phyloP scores from a whole-genome alignment of 1,140 invertebrate species.

The Pseudobourletiella spinata region DNA sequence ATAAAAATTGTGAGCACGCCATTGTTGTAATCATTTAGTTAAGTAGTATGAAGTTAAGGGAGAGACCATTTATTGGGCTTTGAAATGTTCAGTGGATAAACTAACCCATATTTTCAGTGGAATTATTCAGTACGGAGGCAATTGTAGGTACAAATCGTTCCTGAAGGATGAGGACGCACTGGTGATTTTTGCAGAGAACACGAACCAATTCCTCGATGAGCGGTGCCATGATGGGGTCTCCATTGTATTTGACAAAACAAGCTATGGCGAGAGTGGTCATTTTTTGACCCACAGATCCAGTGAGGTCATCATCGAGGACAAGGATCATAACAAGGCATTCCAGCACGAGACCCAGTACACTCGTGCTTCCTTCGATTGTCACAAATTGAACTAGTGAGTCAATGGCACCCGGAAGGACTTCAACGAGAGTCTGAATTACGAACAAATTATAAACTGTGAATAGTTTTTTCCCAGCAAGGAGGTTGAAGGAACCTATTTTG shows the following conservation, averaged over 20 bases:
- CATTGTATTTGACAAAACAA: slow-evolving; percentile 58
- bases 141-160: slow-evolving; percentile 61
- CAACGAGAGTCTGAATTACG: slow-evolving; percentile 34
- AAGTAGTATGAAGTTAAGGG: too few species aligned
- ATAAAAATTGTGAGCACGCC: too few species aligned
- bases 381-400: slow-evolving; percentile 47
- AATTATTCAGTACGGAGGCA: slow-evolving; percentile 52
- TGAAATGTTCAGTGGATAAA: too few species aligned
- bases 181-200: slow-evolving; percentile 54
- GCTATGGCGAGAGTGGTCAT: slow-evolving; percentile 61
- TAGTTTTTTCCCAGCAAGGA: too few species aligned
- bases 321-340: slow-evolving; percentile 57
- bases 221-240: slow-evolving; percentile 39
- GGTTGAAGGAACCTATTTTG: too few species aligned
- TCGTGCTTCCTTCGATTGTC: slow-evolving; percentile 44
- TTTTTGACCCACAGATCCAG: slow-evolving; percentile 55
- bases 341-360: slow-evolving; percentile 56
- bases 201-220: slow-evolving; percentile 43
- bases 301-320: slow-evolving; percentile 60
- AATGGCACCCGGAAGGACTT: slow-evolving; percentile 45
- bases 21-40: too few species aligned
- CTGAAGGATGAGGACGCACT: slow-evolving; percentile 53
- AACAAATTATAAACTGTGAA: slow-evolving; percentile 2
- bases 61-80: too few species aligned
- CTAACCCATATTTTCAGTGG: not conserved